These are phyloP conservation scores for Cydia pomonella DNA, from an alignment of 1,140 invertebrate genomes.

Conservation along the genomic window DNA sequence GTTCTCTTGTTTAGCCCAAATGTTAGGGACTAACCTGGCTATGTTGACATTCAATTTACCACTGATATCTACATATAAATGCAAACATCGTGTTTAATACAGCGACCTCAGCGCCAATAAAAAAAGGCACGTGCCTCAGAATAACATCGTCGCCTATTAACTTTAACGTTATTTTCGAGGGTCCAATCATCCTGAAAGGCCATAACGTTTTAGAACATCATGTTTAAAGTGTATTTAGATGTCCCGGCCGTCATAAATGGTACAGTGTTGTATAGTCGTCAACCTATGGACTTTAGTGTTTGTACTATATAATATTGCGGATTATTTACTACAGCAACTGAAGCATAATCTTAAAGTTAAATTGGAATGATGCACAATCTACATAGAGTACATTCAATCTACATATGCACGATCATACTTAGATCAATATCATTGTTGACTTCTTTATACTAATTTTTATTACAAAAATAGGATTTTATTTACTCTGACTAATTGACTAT, in stretches of 20 bases:
- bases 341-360: background rate
- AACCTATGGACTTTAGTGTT: background rate
- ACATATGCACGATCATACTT: background rate
- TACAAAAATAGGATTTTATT: no score
- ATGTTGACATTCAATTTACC: conserved; percentile 34
- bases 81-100: conserved; percentile 7
- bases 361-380: no score
- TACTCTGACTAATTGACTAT: no score
- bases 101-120: conserved; percentile 45
- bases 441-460: no score
- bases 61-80: conserved; percentile 35
- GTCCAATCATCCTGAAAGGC: conserved; percentile 52
- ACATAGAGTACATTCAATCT: background rate
- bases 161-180: conserved; percentile 44
- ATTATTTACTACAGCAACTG: background rate
- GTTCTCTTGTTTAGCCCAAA: background rate
- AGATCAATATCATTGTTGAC: no score
- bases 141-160: conserved; percentile 40
- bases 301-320: background rate
- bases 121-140: conserved; percentile 56
- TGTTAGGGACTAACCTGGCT: background rate
- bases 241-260: conserved; percentile 35
- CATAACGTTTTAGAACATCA: conserved; percentile 48
- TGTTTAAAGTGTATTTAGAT: conserved; percentile 30
- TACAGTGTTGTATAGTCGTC: background rate